phyloP scores from a whole-genome alignment of 2,888 invertebrate genomes.

The Drosophila eohydei region DNA sequence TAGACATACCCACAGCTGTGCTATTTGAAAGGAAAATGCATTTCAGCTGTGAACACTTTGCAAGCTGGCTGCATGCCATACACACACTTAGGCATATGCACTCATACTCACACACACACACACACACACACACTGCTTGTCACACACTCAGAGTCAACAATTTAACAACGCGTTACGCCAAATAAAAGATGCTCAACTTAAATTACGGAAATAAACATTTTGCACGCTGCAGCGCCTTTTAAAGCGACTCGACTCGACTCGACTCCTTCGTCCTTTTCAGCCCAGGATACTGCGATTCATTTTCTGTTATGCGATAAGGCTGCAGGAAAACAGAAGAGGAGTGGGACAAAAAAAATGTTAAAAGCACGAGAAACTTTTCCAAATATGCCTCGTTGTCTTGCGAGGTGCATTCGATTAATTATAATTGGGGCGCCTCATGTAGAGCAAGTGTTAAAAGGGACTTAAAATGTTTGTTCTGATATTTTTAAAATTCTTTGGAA shows the following conservation, averaged over 20 bases:
- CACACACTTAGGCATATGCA: not conserved
- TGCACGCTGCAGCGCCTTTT: constrained; percentile 67
- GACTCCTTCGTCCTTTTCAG: constrained; percentile 11
- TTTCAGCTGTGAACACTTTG: constrained; percentile 20
- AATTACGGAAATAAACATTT: constrained; percentile 71
- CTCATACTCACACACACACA: not conserved
- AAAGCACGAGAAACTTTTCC: constrained; percentile 36
- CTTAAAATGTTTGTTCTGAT: not conserved
- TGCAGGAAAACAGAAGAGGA: constrained; percentile 9
- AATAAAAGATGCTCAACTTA: constrained; percentile 56
- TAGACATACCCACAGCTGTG: not conserved
- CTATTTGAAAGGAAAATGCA: constrained; percentile 24
- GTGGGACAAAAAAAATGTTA: not conserved
- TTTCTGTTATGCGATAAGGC: constrained; percentile 65
- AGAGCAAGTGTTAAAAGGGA: too few relatives aligned
- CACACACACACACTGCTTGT: not conserved
- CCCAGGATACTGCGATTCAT: constrained; percentile 32
- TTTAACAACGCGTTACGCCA: constrained; percentile 42
- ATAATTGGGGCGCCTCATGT: not conserved
- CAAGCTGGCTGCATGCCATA: constrained; percentile 27
- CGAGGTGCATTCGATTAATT: constrained; percentile 40
- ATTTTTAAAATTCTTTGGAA: not conserved
- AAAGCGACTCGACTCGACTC: constrained; percentile 28
- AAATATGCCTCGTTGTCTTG: constrained; percentile 8
- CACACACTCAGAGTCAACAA: constrained; percentile 27